A percentile compares a stretch with the other conserved stretches of the same genome.
Conservation (phyloP, 2,113 vertebrate species). For the Pteruthius melanotis region DNA sequence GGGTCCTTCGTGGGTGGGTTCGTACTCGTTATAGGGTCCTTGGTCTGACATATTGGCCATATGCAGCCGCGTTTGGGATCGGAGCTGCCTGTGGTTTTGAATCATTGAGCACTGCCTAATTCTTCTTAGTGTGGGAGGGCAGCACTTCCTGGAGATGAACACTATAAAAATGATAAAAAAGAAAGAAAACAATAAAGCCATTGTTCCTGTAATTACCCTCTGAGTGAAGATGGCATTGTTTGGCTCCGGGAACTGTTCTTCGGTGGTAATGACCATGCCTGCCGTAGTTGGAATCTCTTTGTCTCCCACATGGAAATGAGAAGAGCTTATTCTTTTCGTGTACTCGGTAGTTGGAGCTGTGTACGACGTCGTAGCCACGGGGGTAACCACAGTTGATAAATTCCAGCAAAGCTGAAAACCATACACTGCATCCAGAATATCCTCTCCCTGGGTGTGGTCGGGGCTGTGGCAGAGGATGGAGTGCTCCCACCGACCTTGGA, state of each 20-base stretch:
- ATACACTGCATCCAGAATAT: constrained; percentile 96
- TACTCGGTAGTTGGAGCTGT: constrained; percentile 84
- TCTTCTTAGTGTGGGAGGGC: constrained; percentile 93
- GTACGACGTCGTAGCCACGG: constrained; percentile 79
- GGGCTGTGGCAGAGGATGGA: constrained; percentile 94
- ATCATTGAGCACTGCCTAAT: constrained; percentile 97
- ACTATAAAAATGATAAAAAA: constrained; percentile 99
- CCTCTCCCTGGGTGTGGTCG: constrained; percentile 96
- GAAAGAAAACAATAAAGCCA: constrained; percentile 98
- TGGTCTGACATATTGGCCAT: constrained; percentile 96
- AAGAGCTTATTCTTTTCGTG: constrained; percentile 91
- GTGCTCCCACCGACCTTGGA: constrained; percentile 97
- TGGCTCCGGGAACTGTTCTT: constrained; percentile 83
- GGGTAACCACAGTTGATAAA: constrained; percentile 85
- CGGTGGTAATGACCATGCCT: constrained; percentile 85
- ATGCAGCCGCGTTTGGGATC: constrained; percentile 94
- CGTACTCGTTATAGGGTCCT: constrained; percentile 97
- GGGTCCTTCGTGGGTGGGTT: constrained; percentile 95
- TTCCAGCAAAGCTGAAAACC: constrained; percentile 99
- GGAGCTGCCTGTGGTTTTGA: constrained; percentile 97
- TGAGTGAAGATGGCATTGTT: constrained; percentile 97
- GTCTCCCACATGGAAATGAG: constrained; percentile 91
- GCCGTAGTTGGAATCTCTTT: constrained; percentile 91
- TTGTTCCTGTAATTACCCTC: constrained; percentile 97
- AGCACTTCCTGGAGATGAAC: constrained; percentile 98